Evolutionary conservation across 2,797 vertebrate genomes (phyloP).

Genomic region (Lates japonicus): DNA sequence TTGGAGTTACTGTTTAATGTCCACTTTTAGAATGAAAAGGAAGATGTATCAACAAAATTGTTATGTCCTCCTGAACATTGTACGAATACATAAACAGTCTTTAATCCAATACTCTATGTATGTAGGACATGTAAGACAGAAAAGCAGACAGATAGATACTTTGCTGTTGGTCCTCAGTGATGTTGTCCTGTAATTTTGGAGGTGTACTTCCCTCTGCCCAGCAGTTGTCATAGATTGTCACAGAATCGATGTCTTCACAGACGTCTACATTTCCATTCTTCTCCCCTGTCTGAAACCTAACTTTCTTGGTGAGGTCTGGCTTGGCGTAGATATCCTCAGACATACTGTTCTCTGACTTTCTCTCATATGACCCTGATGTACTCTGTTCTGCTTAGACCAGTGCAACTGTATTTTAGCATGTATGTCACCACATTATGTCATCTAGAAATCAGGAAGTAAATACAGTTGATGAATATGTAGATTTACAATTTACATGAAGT

Average conservation of each 20-base stretch:
- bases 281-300: neutral
- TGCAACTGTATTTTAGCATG: no score
- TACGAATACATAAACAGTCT: no score
- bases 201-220: neutral
- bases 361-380: no score
- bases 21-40: neutral
- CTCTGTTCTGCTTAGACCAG: no score
- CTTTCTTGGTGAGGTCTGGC: no score
- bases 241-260: neutral
- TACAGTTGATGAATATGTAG: neutral
- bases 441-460: no score
- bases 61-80: neutral
- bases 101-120: no score
- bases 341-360: no score
- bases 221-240: slow-evolving; percentile 35
- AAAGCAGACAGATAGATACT: slow-evolving; percentile 11
- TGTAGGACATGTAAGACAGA: neutral
- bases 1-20: neutral
- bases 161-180: slow-evolving; percentile 13
- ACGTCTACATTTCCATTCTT: neutral
- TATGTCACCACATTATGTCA: no score
- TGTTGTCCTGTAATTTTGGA: neutral
- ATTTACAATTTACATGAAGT: neutral
- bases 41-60: neutral
- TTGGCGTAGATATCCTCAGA: no score